Evolutionary conservation across 2,888 invertebrate species (phyloP).

Genomic region (Sinhomidia bicolor): DNA sequence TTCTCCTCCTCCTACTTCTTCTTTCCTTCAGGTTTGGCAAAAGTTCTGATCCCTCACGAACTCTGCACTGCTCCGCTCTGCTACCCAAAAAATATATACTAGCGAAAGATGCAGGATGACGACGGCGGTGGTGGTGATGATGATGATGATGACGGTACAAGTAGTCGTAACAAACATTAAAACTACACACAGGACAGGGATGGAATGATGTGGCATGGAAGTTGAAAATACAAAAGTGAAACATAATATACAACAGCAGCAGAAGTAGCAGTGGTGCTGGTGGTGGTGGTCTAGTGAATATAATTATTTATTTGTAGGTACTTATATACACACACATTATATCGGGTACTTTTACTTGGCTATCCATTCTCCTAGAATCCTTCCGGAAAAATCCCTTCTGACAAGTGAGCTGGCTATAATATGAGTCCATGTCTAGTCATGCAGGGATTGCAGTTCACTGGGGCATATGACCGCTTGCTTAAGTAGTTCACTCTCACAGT

Average conservation of each 20-base stretch:
- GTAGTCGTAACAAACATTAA: not conserved
- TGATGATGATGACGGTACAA: too few species aligned
- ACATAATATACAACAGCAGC: slow-evolving; percentile 1
- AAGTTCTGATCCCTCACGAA: slow-evolving; percentile 39
- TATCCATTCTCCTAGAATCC: slow-evolving; percentile 35
- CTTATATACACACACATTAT: not conserved
- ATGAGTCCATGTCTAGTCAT: slow-evolving; percentile 53
- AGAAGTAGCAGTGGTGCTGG: not conserved
- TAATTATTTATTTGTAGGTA: slow-evolving; percentile 34
- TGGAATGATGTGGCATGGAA: not conserved
- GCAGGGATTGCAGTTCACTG: slow-evolving; percentile 68
- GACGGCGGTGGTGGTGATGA: too few species aligned
- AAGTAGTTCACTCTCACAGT: slow-evolving; percentile 32
- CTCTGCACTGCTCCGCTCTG: slow-evolving; percentile 35
- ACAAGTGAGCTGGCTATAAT: slow-evolving; percentile 55
- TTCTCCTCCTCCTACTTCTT: slow-evolving; percentile 42
- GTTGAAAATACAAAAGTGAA: slow-evolving; percentile 45
- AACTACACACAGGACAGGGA: not conserved
- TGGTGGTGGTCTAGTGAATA: not conserved
- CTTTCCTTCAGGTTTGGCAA: slow-evolving; percentile 56
- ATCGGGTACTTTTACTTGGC: slow-evolving; percentile 22
- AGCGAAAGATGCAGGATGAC: too few species aligned
- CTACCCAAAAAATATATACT: not conserved
- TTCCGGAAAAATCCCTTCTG: slow-evolving; percentile 61
- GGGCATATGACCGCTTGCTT: slow-evolving; percentile 64